Base-by-base conservation (phyloP, 2,797 vertebrate species). In the Cheirogaleus major region DNA sequence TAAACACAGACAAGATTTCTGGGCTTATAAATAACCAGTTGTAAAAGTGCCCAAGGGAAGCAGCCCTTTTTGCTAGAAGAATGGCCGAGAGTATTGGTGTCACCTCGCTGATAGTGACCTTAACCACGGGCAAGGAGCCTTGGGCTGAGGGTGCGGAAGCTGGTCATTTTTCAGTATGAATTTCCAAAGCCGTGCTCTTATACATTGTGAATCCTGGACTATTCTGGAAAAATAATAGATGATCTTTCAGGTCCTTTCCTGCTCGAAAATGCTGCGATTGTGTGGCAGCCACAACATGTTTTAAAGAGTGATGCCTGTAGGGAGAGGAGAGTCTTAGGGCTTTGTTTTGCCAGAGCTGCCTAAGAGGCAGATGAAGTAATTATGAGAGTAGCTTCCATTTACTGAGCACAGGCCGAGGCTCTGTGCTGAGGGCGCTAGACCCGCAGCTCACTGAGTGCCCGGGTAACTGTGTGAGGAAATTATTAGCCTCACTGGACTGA, bases 1-100 rank as follows among this genome's bases (percentile, higher is more conserved):
- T 97, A 97, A 98, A 98, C 96, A 98, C 96, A 97, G 96, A 96
- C 98, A 93, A 97, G 96, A 93, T 95, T 98, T 97, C 96, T 97
- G 92, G 88, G 81, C 93, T 97, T 98, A 98, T 97, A 98, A 98
- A 98, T 97, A 98, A 95, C 93, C 90, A 87, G 96, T 87, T 93
- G 96, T 96, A 84, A 96, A 88, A 87, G 87, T 93, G 95, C 89
- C 95, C 93, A 87, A 85, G 94, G 95, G 96, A 95, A 94, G 92
- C 70, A 17, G 95, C 61, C 91, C 41, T n/a, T 95, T 93, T 27
- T 82, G 57, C 93, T 63, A 83, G 45, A 93, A 97, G 97, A 97
- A 94, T 96, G 97, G 89, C 72, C 57, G 14, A 17, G 72, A 72
- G 45, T 17, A 61, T 87, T 69, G 23, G 48, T 93, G 2, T 85